phyloP scores from a whole-genome alignment of 2,797 vertebrate species.

The Accipiter minullus region DNA sequence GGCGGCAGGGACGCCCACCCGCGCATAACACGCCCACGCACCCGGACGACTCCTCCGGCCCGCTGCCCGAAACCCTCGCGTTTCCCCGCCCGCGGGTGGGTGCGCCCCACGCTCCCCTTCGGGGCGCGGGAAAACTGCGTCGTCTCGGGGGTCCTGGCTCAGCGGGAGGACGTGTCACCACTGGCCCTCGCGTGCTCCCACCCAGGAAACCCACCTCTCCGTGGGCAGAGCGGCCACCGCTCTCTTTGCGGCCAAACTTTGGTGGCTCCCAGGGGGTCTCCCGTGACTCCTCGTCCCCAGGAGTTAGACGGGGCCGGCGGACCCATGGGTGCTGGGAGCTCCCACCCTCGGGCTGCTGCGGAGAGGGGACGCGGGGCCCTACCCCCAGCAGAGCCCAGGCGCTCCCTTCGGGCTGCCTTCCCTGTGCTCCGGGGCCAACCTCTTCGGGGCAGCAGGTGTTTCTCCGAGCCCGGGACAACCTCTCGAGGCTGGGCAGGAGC shows the following conservation, averaged over 20 bases:
- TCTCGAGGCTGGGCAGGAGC: neutral
- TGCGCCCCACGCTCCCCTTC: neutral
- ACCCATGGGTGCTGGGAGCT: neutral
- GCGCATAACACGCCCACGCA: too few species aligned
- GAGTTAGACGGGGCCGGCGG: rapidly evolving
- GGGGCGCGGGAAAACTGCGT: rapidly evolving
- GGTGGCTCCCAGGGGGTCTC: neutral
- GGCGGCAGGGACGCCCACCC: neutral
- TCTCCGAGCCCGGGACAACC: neutral
- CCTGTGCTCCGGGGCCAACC: rapidly evolving
- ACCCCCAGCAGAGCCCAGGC: rapidly evolving
- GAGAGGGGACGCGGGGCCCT: neutral
- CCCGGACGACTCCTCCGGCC: rapidly evolving
- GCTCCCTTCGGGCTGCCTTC: neutral
- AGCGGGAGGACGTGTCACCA: rapidly evolving
- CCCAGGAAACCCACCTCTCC: neutral
- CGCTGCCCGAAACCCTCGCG: neutral
- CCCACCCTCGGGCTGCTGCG: neutral
- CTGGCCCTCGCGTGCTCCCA: neutral
- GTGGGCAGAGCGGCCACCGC: neutral
- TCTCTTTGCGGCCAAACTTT: neutral
- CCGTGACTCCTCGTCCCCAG: neutral
- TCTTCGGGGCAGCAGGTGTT: neutral
- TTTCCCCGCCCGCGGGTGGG: neutral
- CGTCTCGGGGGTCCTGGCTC: rapidly evolving